These are phyloP conservation scores for Globodera rostochiensis DNA, from an alignment of 1,140 invertebrate genomes.

Conservation along the genomic window DNA sequence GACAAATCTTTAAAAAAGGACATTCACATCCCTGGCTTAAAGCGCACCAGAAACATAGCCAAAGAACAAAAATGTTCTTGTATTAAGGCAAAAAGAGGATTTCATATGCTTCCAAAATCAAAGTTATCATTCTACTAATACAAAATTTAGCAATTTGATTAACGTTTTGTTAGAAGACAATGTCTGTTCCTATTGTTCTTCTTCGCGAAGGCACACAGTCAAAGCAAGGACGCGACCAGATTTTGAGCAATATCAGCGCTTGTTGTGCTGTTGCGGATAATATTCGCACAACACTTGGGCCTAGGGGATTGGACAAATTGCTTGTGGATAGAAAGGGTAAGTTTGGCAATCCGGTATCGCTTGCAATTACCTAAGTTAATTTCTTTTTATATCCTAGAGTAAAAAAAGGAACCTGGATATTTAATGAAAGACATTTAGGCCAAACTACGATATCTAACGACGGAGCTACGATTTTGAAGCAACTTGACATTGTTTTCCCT, in stretches of 20 bases:
- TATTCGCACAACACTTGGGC: slow-evolving; percentile 92
- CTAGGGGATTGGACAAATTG: slow-evolving; percentile 98
- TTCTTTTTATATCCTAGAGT: background rate
- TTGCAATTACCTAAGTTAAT: slow-evolving; percentile 3
- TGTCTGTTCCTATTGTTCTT: slow-evolving; percentile 81
- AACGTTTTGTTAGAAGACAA: slow-evolving; percentile 21
- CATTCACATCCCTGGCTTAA: too few species aligned
- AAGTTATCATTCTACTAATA: background rate
- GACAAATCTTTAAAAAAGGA: too few species aligned
- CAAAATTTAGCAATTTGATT: slow-evolving; percentile 5
- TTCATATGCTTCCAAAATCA: background rate
- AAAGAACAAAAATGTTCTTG: too few species aligned
- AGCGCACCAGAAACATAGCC: too few species aligned
- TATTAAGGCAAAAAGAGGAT: background rate
- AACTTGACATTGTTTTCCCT: slow-evolving; percentile 94
- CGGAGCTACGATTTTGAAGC: slow-evolving; percentile 96
- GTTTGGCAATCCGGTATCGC: too few species aligned
- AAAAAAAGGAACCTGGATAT: background rate
- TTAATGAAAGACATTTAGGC: slow-evolving; percentile 67
- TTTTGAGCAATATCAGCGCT: slow-evolving; percentile 99
- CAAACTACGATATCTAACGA: slow-evolving; percentile 98
- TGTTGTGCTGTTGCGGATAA: slow-evolving; percentile 93
- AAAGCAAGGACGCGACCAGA: slow-evolving; percentile 90
- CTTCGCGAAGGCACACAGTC: slow-evolving; percentile 96
- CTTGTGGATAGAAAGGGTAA: slow-evolving; percentile 81